Base-by-base conservation (phyloP, 37 sponge, comb jelly and placozoan genomes). In the Axinella damicornis region DNA sequence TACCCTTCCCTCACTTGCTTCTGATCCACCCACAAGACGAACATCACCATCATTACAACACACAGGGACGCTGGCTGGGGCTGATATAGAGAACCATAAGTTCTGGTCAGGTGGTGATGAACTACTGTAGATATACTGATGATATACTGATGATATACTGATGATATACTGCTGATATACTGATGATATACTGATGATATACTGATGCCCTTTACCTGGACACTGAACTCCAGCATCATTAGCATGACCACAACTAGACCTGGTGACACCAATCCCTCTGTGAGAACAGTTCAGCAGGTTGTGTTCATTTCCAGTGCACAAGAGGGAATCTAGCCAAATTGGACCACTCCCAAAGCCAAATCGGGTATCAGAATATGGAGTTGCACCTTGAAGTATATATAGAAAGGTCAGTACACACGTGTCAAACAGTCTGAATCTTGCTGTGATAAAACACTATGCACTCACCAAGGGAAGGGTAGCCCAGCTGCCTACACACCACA, bases 401-500 rank as follows among this genome's bases (percentile, higher is more conserved):
- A 62, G 63, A n/a, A 28, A n/a, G 5, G 28, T 62, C 5, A 27
- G 24, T 62, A 4, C 63, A 62, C 46, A 46, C 4, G 9, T 46
- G 9, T 46, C 46, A 4, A 46, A 46, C 46, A 12, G 46, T 46
- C 9, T 12, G 9, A 46, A 9, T 46, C 6, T 46, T 4, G 9
- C 4, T 9, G 9, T 46, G 4, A 46, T 9, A 4, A 4, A 46
- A 46, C 9, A 46, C n/a, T n/a, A 30, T 12, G 5, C 35, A 69
- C 71, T 32, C 35, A 69, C 71, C 35, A 36, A 34, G 37, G 9
- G 71, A 36, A 22, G 74, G 21, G 25, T 28, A 74, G 15, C 82
- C 82, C 20, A 81, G 82, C 30, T 69, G 53, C n/a, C 82, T 31
- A 41, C 82, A 81, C 33, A 69, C 82, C 25, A 81, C 82, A 9